A percentile compares a stretch with the other conserved stretches of the same genome.
These are phyloP conservation scores for Lynx canadensis DNA, from an alignment of 2,113 vertebrate species.

Conservation along the genomic window DNA sequence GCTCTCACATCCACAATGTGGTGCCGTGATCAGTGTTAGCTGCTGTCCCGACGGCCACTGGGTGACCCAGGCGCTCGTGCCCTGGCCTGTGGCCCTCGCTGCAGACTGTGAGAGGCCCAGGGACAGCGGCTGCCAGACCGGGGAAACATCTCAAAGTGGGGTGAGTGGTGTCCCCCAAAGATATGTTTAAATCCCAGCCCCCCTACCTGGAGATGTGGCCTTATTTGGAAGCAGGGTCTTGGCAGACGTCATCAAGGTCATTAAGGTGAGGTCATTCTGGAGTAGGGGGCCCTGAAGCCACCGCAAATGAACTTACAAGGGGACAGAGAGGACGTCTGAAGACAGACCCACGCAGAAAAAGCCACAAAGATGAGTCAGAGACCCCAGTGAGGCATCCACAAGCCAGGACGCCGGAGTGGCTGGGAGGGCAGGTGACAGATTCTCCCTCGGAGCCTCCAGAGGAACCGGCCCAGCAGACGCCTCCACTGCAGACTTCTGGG, in stretches of 20 bases:
- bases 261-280: neutral
- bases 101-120: neutral
- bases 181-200: neutral
- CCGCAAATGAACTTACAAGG: fast-evolving
- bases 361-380: neutral
- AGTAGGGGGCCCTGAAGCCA: neutral
- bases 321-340: neutral
- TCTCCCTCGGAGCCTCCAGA: fast-evolving
- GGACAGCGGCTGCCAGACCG: fast-evolving
- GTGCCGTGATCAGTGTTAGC: fast-evolving
- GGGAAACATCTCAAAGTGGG: neutral
- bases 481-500: neutral
- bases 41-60: fast-evolving
- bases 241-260: too few relatives aligned
- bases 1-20: fast-evolving
- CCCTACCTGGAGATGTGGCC: neutral
- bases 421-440: too few relatives aligned
- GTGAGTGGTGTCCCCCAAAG: neutral
- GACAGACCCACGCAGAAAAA: neutral
- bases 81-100: neutral
- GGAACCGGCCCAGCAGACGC: neutral
- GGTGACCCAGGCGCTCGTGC: neutral
- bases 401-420: neutral
- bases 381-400: fast-evolving
- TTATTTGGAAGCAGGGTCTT: neutral